A percentile compares a stretch with the other conserved stretches of the same genome.
phyloP scores from a whole-genome alignment of 1,140 invertebrate species.

The Lepidurus couesii region DNA sequence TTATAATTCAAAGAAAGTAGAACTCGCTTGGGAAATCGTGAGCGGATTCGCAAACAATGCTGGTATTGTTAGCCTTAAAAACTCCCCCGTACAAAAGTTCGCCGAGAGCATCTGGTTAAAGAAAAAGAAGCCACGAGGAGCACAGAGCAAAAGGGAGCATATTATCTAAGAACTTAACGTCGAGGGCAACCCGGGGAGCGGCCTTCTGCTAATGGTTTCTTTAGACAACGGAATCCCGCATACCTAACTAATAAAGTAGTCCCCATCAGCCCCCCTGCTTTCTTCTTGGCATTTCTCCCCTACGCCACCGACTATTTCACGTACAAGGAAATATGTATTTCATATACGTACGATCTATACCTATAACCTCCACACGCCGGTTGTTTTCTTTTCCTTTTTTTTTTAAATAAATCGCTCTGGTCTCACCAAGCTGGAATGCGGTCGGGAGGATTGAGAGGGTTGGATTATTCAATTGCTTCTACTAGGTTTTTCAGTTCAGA shows the following conservation, averaged over 20 bases:
- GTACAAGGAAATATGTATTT: background rate
- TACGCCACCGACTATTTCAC: too few relatives aligned
- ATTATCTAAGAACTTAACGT: background rate
- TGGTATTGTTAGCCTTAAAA: too few relatives aligned
- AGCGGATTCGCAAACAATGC: too few relatives aligned
- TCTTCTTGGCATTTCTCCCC: background rate
- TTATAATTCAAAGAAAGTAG: too few relatives aligned
- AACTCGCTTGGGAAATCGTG: too few relatives aligned
- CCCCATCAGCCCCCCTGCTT: conserved; percentile 16
- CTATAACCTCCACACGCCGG: background rate
- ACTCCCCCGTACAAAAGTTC: too few relatives aligned
- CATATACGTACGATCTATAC: conserved; percentile 2
- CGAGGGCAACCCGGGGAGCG: conserved; percentile 11
- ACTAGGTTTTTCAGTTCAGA: too few relatives aligned
- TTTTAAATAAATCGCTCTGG: background rate
- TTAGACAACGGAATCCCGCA: conserved; percentile 18
- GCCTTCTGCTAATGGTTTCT: conserved; percentile 21
- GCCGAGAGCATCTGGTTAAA: background rate
- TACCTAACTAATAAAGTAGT: conserved; percentile 11
- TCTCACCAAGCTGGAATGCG: background rate
- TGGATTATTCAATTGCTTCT: background rate
- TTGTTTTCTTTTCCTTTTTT: conserved; percentile 20
- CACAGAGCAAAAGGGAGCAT: background rate
- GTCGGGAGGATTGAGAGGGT: background rate
- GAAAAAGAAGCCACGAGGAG: background rate